Percentiles rank a stretch among this genome's conserved stretches.
phyloP scores from a whole-genome alignment of 2,113 vertebrate genomes.

The Percopsis transmontana region DNA sequence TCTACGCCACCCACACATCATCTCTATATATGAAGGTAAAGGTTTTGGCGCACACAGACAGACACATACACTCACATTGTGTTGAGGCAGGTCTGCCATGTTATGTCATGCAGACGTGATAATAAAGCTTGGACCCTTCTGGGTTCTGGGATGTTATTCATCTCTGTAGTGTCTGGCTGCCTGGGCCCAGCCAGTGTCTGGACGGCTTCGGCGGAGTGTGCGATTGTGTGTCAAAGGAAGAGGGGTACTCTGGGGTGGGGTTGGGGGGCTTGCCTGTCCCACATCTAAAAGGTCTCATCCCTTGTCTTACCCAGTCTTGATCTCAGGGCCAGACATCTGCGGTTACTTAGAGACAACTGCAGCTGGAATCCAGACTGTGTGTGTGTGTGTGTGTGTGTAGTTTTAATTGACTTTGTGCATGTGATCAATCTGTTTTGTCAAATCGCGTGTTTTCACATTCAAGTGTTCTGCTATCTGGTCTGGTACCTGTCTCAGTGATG shows the following conservation, averaged over 20 bases:
- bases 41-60: not conserved
- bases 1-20: slow-evolving; percentile 97
- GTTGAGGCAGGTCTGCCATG: slow-evolving; percentile 49
- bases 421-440: not conserved
- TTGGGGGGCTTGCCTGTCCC: slow-evolving; percentile 69
- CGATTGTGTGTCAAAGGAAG: slow-evolving; percentile 16
- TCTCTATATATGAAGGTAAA: slow-evolving; percentile 97
- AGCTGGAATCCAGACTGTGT: slow-evolving; percentile 70
- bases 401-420: not conserved
- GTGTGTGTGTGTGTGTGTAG: not conserved
- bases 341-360: slow-evolving; percentile 72
- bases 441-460: not conserved
- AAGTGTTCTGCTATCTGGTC: no score
- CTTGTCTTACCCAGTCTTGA: slow-evolving; percentile 71
- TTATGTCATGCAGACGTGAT: slow-evolving; percentile 69
- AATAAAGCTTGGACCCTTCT: slow-evolving; percentile 53
- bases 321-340: slow-evolving; percentile 80
- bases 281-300: slow-evolving; percentile 75
- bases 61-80: not conserved
- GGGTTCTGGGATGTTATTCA: slow-evolving; percentile 70
- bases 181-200: slow-evolving; percentile 44
- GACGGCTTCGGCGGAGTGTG: slow-evolving; percentile 46
- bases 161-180: slow-evolving; percentile 61
- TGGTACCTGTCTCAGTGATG: not conserved
- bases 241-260: slow-evolving; percentile 30